These are phyloP conservation scores for Buteo buteo DNA, from an alignment of 2,113 vertebrate genomes.

Conservation along the genomic window DNA sequence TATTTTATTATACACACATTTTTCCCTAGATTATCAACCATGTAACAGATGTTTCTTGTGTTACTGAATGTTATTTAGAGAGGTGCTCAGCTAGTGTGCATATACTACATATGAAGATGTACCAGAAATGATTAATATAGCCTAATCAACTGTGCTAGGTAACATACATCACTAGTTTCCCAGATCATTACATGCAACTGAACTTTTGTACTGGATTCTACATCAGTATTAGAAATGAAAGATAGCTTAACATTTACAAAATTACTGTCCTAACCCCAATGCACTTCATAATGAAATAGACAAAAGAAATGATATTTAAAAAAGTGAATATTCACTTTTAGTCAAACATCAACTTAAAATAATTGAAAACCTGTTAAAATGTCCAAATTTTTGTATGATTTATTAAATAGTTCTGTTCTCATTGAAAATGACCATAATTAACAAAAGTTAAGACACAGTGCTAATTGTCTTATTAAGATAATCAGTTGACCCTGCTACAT, in stretches of 20 bases:
- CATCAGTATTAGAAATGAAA: not conserved
- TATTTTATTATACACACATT: not conserved
- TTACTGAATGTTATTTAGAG: not conserved
- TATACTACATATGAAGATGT: not conserved
- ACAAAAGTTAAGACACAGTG: not conserved
- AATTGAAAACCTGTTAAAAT: not conserved
- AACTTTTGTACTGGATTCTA: not conserved
- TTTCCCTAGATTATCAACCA: not conserved
- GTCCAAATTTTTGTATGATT: fast-evolving
- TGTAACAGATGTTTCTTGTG: not conserved
- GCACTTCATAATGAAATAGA: not conserved
- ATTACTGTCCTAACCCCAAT: not conserved
- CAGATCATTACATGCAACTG: not conserved
- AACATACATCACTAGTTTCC: not conserved
- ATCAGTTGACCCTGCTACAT: not conserved
- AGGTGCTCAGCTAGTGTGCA: not conserved
- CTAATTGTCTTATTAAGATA: not conserved
- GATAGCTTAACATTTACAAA: not conserved
- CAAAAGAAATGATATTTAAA: not conserved
- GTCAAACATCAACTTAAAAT: not conserved
- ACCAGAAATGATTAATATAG: not conserved
- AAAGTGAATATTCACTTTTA: not conserved
- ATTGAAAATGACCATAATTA: not conserved
- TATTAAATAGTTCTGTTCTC: not conserved
- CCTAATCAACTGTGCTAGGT: not conserved